Conservation (phyloP, 2,113 vertebrate genomes). For the Tenrec ecaudatus region DNA sequence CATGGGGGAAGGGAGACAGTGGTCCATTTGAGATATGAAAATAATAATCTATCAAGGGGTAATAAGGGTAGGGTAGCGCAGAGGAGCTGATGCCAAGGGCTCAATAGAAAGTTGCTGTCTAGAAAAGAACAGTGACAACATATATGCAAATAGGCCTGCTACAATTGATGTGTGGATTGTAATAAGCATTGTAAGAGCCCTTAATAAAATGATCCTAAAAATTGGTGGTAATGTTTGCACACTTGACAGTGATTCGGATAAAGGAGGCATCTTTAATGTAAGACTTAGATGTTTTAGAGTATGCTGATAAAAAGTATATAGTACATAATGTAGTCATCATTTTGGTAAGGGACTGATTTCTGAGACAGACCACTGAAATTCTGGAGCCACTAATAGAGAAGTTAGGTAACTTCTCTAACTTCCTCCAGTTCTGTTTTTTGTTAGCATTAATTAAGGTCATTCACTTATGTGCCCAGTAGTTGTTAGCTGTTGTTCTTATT, state of each 20-base stretch:
- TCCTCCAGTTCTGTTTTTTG: slow-evolving; percentile 36
- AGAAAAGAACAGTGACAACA: too few species aligned
- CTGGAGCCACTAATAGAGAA: slow-evolving; percentile 25
- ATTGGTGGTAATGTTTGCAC: slow-evolving; percentile 24
- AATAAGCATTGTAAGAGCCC: too few species aligned
- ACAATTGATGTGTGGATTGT: too few species aligned
- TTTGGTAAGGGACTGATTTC: neutral
- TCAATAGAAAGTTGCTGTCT: too few species aligned
- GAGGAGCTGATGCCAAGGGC: too few species aligned
- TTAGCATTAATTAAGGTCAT: slow-evolving; percentile 48
- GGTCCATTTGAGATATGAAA: too few species aligned
- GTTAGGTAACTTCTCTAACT: slow-evolving; percentile 20
- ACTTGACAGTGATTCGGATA: slow-evolving; percentile 38
- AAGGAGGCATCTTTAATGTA: slow-evolving; percentile 7
- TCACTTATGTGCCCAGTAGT: slow-evolving; percentile 18
- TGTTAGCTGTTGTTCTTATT: slow-evolving; percentile 32
- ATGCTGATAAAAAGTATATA: slow-evolving; percentile 15
- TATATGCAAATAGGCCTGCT: too few species aligned
- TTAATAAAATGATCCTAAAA: neutral
- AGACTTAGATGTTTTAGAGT: neutral
- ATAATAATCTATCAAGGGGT: too few species aligned
- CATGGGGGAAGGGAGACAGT: too few species aligned
- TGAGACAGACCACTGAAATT: slow-evolving; percentile 15
- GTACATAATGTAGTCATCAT: neutral
- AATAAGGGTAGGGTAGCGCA: too few species aligned